Evolutionary conservation across 2,113 vertebrate genomes (phyloP), one percentile per base, ranked within the genome.

Genomic region (Osmerus mordax): DNA sequence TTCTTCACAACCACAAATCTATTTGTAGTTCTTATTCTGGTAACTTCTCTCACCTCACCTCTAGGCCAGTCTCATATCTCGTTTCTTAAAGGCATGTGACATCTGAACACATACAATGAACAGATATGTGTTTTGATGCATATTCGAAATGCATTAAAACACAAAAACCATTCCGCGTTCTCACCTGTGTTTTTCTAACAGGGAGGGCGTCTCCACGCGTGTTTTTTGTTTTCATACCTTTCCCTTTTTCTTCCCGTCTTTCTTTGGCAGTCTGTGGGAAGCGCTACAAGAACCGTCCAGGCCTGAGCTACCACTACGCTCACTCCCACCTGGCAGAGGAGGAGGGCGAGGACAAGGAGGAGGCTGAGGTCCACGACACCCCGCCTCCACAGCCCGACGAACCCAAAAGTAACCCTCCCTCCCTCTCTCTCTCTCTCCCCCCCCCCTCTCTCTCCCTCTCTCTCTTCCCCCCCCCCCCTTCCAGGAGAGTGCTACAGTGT

Each of bases 281-380:
- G 72, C 95, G 97, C 18, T 99, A 99, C 92, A 99, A 99, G 90
- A 99, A 99, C 86, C 94, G 96, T 0, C 97, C 97, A 0, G 97
- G 97, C 12, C 89, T 99, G 74, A 99, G 96, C 65, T 98, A 99
- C 83, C 97, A 99, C 89, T 98, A 98, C 47, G 93, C 96, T n/a
- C 97, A 98, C 72, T 97, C 96, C 64, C 97, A 98, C 91, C 87
- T 99, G 92, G 96, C 95, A 0, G 96, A 98, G 75, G 96, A 99
- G 82, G 97, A 99, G 67, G 96, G 96, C 0, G 96, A 98, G 1
- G 95, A 98, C 67, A 95, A 95, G 73, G 96, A 98, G 0, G 96
- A 97, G 53, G 88, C 90, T 0, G 95, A 97, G 47, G 89, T 93
- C 0, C 93, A 86, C 0, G 94, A 95, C 0, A 94, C 95, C 0